Evolutionary conservation across 2,113 vertebrate genomes (phyloP), one percentile per base, ranked within the genome.

Genomic region (Percina caprodes): DNA sequence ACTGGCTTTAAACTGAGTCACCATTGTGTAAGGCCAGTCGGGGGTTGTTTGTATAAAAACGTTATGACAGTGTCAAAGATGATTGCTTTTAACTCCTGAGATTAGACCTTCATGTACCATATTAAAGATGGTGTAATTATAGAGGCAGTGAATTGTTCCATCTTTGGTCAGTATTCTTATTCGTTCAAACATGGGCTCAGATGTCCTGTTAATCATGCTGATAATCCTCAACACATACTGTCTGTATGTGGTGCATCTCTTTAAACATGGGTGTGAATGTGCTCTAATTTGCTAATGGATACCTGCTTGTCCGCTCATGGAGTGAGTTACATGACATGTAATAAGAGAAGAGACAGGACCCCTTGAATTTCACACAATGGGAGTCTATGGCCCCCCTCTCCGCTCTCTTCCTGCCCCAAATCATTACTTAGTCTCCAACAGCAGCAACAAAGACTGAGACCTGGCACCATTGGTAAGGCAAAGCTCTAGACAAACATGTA

Each of bases 291-390:
- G 80, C 58, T 79, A 49, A 79, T 24, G 70, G 84, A 86, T 77
- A 81, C 78, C 66, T 82, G 66, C 73, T 39, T 79, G 63, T 74
- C 66, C 7, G 14, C 13, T 76, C 11, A 48, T 76, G 55, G 16
- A 77, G 72, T 84, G 61, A 42, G 61, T 33, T 61, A 65, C 62
- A 12, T 83, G 70, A 67, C 74, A 48, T 87, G 88, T 91, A 90
- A 90, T 79, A 73, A 91, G 84, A 93, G 89, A 74, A 75, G 68
- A 73, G 19, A 60, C n/a, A 3, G 48, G 24, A 55, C 61, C 80
- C 71, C 66, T 65, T 72, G 67, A 55, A 67, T 77, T 83, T 84
- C 35, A 76, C 75, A 73, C 60, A 30, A 23, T 52, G 26, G 52
- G 46, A 75, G 62, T 60, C 51, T 56, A 42, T 33, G 48, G 66